phyloP scores from a whole-genome alignment of 1,140 invertebrate genomes.

The Himalopsyche phryganea region DNA sequence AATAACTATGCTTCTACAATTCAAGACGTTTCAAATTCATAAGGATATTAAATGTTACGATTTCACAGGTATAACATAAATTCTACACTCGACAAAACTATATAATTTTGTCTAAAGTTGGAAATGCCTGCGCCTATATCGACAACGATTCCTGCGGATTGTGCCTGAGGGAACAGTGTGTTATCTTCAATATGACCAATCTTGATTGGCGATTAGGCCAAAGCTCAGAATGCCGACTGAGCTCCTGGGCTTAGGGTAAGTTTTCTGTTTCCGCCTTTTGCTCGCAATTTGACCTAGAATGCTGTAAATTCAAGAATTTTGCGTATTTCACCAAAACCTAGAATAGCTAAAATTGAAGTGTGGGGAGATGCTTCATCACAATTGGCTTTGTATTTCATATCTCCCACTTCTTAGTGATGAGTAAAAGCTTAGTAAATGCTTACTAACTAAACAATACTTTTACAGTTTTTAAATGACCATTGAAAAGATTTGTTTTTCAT shows the following conservation, averaged over 20 bases:
- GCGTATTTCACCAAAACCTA: constrained; percentile 99
- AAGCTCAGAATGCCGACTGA: constrained; percentile 93
- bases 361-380: constrained; percentile 99
- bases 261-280: constrained; percentile 97
- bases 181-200: constrained; percentile 99
- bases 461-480: too few species aligned
- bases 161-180: constrained; percentile 97
- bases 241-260: constrained; percentile 98
- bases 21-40: too few species aligned
- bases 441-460: too few species aligned
- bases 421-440: too few species aligned
- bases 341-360: constrained; percentile 99
- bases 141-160: constrained; percentile 98
- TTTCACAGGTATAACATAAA: too few species aligned
- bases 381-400: constrained; percentile 99
- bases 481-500: too few species aligned
- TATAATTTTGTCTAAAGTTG: not conserved
- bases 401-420: too few species aligned
- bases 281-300: constrained; percentile 95
- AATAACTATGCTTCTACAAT: too few species aligned
- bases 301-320: constrained; percentile 96
- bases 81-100: too few species aligned
- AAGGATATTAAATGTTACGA: too few species aligned
- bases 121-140: constrained; percentile 88
- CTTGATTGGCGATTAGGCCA: constrained; percentile 98